phyloP scores from a whole-genome alignment of 2,113 vertebrate genomes.

The Calidris pygmaea region DNA sequence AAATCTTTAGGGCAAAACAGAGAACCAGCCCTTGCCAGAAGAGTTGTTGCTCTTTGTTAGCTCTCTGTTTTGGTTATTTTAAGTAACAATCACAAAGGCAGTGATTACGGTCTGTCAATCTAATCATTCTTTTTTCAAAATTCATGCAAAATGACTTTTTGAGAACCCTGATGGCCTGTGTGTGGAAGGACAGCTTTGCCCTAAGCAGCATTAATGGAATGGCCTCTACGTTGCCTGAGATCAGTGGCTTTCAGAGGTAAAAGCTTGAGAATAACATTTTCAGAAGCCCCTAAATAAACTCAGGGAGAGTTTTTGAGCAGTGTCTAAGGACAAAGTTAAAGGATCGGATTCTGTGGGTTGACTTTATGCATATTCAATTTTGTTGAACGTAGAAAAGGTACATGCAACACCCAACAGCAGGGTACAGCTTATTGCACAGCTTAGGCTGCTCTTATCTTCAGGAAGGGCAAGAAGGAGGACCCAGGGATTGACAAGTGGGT shows the following conservation, averaged over 20 bases:
- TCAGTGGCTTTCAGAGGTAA: not conserved
- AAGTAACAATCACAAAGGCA: not conserved
- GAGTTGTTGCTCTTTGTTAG: not conserved
- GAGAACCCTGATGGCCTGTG: not conserved
- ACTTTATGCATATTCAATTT: not conserved
- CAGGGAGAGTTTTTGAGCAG: not conserved
- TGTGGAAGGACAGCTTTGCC: not conserved
- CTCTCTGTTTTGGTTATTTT: not conserved
- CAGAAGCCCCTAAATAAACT: not conserved
- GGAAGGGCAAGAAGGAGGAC: not conserved
- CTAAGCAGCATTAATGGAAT: not conserved
- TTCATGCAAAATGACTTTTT: not conserved
- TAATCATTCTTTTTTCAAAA: not conserved
- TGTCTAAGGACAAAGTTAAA: not conserved
- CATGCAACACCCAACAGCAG: rapidly evolving
- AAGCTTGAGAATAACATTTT: not conserved
- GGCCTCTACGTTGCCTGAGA: not conserved
- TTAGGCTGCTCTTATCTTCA: not conserved
- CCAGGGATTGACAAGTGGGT: not conserved
- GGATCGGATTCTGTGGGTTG: not conserved
- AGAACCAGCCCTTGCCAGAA: not conserved
- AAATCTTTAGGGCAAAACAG: not conserved
- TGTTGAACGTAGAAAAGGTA: not conserved
- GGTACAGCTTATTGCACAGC: not conserved
- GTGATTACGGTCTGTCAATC: not conserved